Conservation (phyloP, 1,140 invertebrate species). For the Acromyrmex echinatior region DNA sequence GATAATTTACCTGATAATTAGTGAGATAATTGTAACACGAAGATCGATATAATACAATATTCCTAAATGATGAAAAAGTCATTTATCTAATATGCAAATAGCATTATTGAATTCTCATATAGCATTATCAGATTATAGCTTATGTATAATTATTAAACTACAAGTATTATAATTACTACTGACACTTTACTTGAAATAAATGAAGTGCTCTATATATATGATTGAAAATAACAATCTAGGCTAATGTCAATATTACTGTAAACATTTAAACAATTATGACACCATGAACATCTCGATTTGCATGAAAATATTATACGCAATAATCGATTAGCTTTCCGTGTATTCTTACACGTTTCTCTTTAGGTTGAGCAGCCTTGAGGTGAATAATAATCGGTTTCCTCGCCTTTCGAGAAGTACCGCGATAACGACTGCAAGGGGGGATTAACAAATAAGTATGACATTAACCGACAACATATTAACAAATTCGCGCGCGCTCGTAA, state of each 20-base stretch:
- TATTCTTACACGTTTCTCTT: neutral
- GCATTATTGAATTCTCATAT: neutral
- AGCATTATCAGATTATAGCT: neutral
- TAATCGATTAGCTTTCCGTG: neutral
- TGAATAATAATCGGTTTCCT: conserved; percentile 37
- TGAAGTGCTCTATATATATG: neutral
- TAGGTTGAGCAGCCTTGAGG: conserved; percentile 13
- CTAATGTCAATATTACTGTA: neutral
- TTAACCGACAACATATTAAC: conserved; percentile 37
- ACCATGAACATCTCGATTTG: neutral
- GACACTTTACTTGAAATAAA: neutral
- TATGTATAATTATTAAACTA: neutral
- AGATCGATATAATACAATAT: conserved; percentile 4
- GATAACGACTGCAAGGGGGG: neutral
- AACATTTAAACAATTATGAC: neutral
- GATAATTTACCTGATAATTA: conserved; percentile 5
- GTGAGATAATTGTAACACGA: neutral
- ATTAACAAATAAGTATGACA: conserved; percentile 30
- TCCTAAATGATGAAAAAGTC: neutral
- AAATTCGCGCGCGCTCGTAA: conserved; percentile 37
- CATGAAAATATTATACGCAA: neutral
- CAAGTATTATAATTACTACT: neutral
- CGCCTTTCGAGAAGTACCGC: neutral
- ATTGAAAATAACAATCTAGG: conserved; percentile 9
- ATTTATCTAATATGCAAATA: neutral